Evolutionary conservation across 1,140 invertebrate genomes (phyloP), one percentile per base, ranked within the genome.

Genomic region (Ceratina australensis): DNA sequence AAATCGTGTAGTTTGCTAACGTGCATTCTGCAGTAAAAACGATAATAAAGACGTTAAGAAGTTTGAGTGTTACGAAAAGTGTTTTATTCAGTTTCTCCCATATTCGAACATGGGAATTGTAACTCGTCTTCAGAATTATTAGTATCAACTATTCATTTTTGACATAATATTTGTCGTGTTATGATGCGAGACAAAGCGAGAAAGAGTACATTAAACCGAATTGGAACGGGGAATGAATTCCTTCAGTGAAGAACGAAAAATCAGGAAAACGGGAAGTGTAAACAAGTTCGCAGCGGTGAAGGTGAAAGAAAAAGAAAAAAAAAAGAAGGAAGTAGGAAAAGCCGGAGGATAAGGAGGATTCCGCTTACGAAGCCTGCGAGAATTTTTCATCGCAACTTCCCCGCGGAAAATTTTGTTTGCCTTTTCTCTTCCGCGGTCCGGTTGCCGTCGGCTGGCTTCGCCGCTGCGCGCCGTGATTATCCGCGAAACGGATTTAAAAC

Each of bases 401-500:
- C 8, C 15, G 42, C 33, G 33, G 33, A 42, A 28, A 72, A 59
- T 72, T 78, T 73, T 64, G 60, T 65, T 72, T 64, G 76, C 28
- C 68, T 73, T 78, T 73, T 73, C 68, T 78, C 24, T 59, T 68
- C 79, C 78, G 47, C 49, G 28, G 60, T 65, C 50, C 56, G 64
- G 52, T 78, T 72, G 68, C 67, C 26, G 54, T 33, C 26, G 42
- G 66, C 71, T 42, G 33, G 33, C 33, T 42, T 42, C 33, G 8
- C 33, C 33, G 33, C 33, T 69, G 42, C 60, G 42, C 60, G 26
- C 22, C 66, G 59, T 82, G 81, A 82, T 83, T 83, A 82, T 72
- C 66, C 80, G 65, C 42, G 69, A 72, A 83, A 79, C 81, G 81
- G 81, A 83, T 83, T 83, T 83, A 83, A 83, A 83, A 78, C 68